Conservation (phyloP, 2,888 invertebrate species). For the Parnassius mnemosyne region DNA sequence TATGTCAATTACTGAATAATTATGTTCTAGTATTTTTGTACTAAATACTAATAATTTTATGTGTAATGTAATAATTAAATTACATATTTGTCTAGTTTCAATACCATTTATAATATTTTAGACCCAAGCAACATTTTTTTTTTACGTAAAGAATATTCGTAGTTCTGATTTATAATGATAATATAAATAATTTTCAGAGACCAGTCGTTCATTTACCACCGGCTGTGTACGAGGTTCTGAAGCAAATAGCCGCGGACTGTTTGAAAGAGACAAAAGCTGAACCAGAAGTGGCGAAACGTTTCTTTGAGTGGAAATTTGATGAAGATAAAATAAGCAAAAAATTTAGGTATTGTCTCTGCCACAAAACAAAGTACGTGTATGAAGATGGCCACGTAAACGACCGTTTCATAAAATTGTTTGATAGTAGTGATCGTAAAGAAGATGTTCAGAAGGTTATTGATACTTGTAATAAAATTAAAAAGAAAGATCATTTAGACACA, state of each 20-base stretch:
- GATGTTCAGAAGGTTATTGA: constrained; percentile 9
- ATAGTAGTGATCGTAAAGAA: constrained; percentile 6
- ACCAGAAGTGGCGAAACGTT: constrained; percentile 18
- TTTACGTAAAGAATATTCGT: too few relatives aligned
- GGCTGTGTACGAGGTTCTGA: neutral
- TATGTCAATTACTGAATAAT: too few relatives aligned
- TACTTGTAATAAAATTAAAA: constrained; percentile 16
- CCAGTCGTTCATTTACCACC: neutral
- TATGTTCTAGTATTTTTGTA: too few relatives aligned
- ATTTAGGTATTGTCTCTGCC: constrained; percentile 15
- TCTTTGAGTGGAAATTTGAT: constrained; percentile 19
- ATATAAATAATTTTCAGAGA: neutral
- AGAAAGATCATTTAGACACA: constrained; percentile 15
- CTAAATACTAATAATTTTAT: too few relatives aligned
- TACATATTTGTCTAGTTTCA: too few relatives aligned
- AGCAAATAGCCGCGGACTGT: constrained; percentile 6
- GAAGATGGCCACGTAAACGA: constrained; percentile 20
- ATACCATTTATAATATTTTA: too few relatives aligned
- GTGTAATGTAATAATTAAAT: too few relatives aligned
- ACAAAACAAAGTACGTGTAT: constrained; percentile 17
- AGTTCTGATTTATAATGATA: too few relatives aligned
- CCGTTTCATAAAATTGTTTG: constrained; percentile 13
- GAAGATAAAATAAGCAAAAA: constrained; percentile 4
- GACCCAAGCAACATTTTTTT: too few relatives aligned
- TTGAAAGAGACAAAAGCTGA: constrained; percentile 12